Base-by-base conservation (phyloP, 30 jellyfish, hydroid and myxozoan genomes). In the Calvadosia cruxmelitensis region DNA sequence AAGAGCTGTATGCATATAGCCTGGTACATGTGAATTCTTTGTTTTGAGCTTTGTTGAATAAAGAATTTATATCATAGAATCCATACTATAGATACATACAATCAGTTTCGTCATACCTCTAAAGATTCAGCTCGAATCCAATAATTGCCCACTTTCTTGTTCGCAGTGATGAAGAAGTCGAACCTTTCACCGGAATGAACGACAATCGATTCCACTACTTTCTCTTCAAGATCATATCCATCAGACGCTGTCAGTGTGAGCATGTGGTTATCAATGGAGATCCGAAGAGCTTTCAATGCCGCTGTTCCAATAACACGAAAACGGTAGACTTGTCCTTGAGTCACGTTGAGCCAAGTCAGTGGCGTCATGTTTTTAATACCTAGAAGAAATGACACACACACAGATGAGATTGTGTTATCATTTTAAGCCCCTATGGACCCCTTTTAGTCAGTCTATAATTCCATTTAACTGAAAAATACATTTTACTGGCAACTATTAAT, bases 141-240 rank as follows among this genome's bases (percentile, higher is more conserved):
- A 68, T 87, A 87, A 72, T 87, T 87, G 25, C 78, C 93, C 31
- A 74, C 53, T 15, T 64, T 32, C 50, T 81, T 84, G 72, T 80
- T 71, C n/a, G 97, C 94, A 3, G 77, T 81, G 2, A 87, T 71
- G 33, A 87, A 26, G 67, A 87, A 87, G 53, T 87, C 97, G 32
- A 74, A 87, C 28, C 97, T 32, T 57, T 87, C 97, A 31, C 97
- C 97, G 16, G 97, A 93, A 50, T 77, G 71, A 24, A 87, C 52
- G 12, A 87, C 71, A 34, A 87, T 69, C 1, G 97, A 87, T 57
- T 87, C 93, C 23, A 73, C 94, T 5, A 71, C 66, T 2, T 30
- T 52, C 2, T 71, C 76, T 63, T 75, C 80, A 5, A 87, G 31
- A 62, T 87, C 94, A 49, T 33, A 89, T 30, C 94, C 95, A 64